Conservation (phyloP, 2,888 invertebrate genomes). For the Phengaris alcon region DNA sequence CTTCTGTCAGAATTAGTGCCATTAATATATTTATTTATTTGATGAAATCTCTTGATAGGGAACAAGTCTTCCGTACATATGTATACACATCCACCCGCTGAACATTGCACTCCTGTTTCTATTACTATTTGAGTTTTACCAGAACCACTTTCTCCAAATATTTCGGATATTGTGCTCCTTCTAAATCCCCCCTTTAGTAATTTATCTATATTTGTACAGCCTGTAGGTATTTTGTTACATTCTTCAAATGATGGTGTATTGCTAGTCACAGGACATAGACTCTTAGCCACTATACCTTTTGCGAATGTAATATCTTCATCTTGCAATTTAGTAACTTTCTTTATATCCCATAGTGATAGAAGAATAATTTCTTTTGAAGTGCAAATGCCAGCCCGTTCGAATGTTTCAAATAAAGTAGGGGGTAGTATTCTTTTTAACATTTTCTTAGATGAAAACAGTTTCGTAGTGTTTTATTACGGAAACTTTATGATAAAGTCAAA, state of each 20-base stretch:
- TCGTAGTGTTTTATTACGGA: background rate
- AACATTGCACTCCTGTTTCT: constrained; percentile 83
- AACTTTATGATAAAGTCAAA: no score
- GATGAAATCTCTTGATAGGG: constrained; percentile 66
- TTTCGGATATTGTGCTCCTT: constrained; percentile 84
- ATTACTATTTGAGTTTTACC: constrained; percentile 91
- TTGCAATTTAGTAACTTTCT: constrained; percentile 58
- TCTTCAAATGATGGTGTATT: constrained; percentile 47
- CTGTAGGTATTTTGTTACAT: constrained; percentile 60
- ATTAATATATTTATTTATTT: constrained; percentile 51
- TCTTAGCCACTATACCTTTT: constrained; percentile 53
- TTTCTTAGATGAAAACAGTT: background rate
- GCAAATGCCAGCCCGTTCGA: constrained; percentile 58
- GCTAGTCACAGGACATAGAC: constrained; percentile 46
- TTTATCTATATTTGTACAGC: constrained; percentile 80
- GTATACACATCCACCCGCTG: constrained; percentile 81
- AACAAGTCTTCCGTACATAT: constrained; percentile 88
- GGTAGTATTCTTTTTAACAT: constrained; percentile 48
- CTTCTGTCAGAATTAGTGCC: constrained; percentile 49
- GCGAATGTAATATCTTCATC: constrained; percentile 55
- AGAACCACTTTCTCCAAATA: constrained; percentile 88
- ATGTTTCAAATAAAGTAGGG: constrained; percentile 51
- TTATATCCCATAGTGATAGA: constrained; percentile 60
- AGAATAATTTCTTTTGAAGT: constrained; percentile 57
- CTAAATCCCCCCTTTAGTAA: constrained; percentile 84